Percentiles rank a stretch among this genome's conserved stretches.
These are phyloP conservation scores for Origma solitaria DNA, from an alignment of 2,113 vertebrate genomes.

Conservation along the genomic window DNA sequence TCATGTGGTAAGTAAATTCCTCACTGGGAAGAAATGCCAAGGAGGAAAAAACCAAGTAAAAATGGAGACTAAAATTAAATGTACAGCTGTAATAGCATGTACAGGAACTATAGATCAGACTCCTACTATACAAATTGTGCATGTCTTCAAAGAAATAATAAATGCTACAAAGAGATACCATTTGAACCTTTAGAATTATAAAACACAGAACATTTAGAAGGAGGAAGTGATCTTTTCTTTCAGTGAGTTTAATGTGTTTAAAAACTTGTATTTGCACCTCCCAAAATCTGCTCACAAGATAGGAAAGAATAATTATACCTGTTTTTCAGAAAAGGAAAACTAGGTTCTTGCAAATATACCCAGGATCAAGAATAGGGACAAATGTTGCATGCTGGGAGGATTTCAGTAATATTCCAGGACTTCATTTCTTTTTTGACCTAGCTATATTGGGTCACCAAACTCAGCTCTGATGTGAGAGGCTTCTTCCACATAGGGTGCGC, in stretches of 20 bases:
- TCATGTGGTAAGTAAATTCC: background rate
- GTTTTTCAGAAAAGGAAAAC: background rate
- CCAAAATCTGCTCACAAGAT: background rate
- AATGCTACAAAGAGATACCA: background rate
- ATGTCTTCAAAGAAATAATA: background rate
- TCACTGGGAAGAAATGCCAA: background rate
- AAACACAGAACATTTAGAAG: background rate
- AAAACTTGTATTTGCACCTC: conserved; percentile 18
- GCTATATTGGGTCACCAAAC: conserved; percentile 43
- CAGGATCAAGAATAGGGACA: background rate
- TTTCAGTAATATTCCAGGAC: conserved; percentile 35
- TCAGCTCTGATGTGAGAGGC: conserved; percentile 29
- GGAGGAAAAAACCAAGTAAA: background rate
- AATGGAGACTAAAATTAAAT: background rate
- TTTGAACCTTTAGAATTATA: background rate
- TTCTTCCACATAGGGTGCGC: conserved; percentile 19
- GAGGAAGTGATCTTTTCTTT: background rate
- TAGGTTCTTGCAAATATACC: background rate
- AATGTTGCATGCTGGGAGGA: conserved; percentile 30
- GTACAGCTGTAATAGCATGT: background rate
- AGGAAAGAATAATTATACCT: background rate
- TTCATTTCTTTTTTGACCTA: conserved; percentile 48
- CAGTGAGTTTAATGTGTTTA: background rate
- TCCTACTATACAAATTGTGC: background rate
- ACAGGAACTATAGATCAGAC: background rate